These are phyloP conservation scores for Tachypleus tridentatus DNA, from an alignment of 1,140 invertebrate genomes.

Conservation along the genomic window DNA sequence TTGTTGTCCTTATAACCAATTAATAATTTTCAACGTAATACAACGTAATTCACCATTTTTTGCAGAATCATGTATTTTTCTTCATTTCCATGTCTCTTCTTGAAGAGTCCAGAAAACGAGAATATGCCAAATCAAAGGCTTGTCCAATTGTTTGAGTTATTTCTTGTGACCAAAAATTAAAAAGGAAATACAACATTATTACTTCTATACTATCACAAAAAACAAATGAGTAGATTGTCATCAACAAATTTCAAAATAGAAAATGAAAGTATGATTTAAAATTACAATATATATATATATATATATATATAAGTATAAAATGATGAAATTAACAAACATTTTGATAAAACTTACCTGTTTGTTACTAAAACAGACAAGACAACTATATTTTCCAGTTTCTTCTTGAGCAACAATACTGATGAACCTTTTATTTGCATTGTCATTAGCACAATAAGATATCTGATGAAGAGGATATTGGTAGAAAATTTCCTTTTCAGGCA, in stretches of 20 bases:
- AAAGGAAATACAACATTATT: no score
- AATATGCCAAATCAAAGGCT: conserved; percentile 91
- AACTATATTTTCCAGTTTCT: conserved; percentile 67
- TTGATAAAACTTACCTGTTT: conserved; percentile 45
- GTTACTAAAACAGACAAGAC: conserved; percentile 92
- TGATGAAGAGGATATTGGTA: conserved; percentile 91
- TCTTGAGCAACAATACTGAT: conserved; percentile 94
- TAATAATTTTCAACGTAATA: no score
- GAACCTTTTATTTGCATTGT: conserved; percentile 93
- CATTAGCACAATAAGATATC: conserved; percentile 96
- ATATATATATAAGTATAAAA: not conserved
- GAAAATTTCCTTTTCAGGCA: conserved; percentile 48
- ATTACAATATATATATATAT: conserved; percentile 2
- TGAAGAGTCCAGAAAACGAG: conserved; percentile 60
- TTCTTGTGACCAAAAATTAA: conserved; percentile 54
- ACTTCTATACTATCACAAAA: conserved; percentile 1
- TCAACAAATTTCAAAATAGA: not conserved
- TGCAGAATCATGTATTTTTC: conserved; percentile 54
- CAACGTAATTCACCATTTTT: conserved; percentile 52
- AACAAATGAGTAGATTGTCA: conserved; percentile 14
- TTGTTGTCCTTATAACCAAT: no score
- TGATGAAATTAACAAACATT: not conserved
- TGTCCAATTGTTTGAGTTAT: conserved; percentile 94
- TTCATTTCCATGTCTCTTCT: conserved; percentile 58
- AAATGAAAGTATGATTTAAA: not conserved